Conservation (phyloP, 2,113 vertebrate species). For the Leuciscus idus region DNA sequence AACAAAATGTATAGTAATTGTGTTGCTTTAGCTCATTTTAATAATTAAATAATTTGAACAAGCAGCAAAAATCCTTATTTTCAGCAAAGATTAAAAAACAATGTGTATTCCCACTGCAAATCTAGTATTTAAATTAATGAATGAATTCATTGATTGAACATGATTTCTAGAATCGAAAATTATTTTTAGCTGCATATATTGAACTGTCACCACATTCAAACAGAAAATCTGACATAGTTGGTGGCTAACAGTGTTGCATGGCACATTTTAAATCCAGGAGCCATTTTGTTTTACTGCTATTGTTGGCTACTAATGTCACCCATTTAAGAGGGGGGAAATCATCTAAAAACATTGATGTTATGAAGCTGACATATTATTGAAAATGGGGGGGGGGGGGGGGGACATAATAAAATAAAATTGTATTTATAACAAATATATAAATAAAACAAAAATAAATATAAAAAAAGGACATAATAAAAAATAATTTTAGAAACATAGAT, state of each 20-base stretch:
- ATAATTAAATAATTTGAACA: too few relatives aligned
- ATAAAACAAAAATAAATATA: neutral
- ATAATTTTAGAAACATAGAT: too few relatives aligned
- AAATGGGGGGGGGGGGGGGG: too few relatives aligned
- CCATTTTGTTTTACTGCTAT: neutral
- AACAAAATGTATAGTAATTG: too few relatives aligned
- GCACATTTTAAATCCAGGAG: neutral
- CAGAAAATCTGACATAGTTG: neutral
- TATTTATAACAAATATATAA: too few relatives aligned
- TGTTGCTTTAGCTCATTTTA: too few relatives aligned
- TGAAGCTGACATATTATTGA: neutral
- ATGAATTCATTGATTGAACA: neutral
- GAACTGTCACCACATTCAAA: neutral
- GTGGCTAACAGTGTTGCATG: neutral
- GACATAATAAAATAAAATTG: too few relatives aligned
- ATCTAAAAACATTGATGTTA: neutral
- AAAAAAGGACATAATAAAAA: neutral
- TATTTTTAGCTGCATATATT: neutral
- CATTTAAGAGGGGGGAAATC: neutral
- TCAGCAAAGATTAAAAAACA: too few relatives aligned
- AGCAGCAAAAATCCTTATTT: neutral
- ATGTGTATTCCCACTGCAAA: neutral
- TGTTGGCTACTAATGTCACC: neutral
- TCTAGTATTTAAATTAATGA: neutral
- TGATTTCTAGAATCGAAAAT: too few relatives aligned